phyloP scores from a whole-genome alignment of 2,888 invertebrate species.

The Ramazzottius varieornatus region DNA sequence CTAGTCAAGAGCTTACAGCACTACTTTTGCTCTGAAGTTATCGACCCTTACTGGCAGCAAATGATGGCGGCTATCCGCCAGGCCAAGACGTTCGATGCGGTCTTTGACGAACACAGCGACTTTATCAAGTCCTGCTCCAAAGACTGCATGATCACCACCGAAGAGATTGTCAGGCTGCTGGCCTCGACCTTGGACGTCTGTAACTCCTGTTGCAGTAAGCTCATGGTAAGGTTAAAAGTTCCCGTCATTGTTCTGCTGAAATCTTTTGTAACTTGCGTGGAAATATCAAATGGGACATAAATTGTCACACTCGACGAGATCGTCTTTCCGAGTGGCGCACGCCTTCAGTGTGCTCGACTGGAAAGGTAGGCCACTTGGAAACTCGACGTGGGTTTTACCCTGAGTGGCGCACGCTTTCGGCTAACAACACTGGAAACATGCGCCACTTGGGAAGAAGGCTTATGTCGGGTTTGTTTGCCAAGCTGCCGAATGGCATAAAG shows the following conservation, averaged over 20 bases:
- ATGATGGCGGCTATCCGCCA: neutral
- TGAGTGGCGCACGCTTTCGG: too few species aligned
- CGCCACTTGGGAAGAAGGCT: too few species aligned
- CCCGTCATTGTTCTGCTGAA: too few species aligned
- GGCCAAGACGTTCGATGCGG: conserved; percentile 1
- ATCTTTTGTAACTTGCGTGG: too few species aligned
- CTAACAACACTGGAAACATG: too few species aligned
- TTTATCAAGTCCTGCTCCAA: neutral
- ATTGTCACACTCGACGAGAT: neutral
- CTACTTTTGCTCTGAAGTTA: neutral
- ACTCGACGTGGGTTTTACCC: too few species aligned
- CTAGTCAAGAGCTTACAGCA: neutral
- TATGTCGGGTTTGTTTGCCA: too few species aligned
- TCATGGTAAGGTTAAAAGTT: too few species aligned
- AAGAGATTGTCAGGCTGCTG: neutral
- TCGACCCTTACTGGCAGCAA: neutral
- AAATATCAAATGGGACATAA: too few species aligned
- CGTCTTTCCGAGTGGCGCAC: neutral
- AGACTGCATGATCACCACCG: neutral
- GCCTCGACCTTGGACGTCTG: neutral
- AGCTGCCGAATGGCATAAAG: too few species aligned
- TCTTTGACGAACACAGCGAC: neutral
- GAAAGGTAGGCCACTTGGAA: too few species aligned
- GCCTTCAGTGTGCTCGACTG: neutral
- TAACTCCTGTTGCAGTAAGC: neutral